A percentile compares a stretch with the other conserved stretches of the same genome.
Conservation (phyloP, 1,140 invertebrate genomes). For the Drosophila carrolli region DNA sequence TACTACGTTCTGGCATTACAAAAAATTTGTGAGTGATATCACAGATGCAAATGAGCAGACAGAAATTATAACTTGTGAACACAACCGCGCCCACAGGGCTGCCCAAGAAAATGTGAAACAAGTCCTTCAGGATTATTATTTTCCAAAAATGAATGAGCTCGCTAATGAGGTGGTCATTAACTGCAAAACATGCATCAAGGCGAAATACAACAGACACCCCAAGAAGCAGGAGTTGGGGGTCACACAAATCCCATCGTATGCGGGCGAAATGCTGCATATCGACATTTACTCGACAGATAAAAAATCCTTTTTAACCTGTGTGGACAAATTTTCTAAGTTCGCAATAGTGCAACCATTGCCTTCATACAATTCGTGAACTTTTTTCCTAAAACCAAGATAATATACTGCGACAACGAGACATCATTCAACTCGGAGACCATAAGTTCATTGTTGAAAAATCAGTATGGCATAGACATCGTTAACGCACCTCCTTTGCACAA, state of each 20-base stretch:
- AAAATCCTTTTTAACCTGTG: background rate
- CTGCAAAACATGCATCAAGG: too few relatives aligned
- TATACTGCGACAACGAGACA: background rate
- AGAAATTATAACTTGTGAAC: background rate
- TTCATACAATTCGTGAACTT: background rate
- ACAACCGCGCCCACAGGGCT: background rate
- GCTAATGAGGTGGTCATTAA: background rate
- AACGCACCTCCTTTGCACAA: background rate
- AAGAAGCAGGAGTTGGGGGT: too few relatives aligned
- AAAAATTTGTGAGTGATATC: background rate
- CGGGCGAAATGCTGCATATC: background rate
- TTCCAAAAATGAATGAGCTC: background rate
- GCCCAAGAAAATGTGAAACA: background rate
- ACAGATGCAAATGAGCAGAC: background rate
- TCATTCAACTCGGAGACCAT: background rate
- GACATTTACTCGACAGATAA: background rate
- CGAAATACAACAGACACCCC: too few relatives aligned
- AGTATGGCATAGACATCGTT: background rate
- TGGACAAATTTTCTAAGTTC: background rate
- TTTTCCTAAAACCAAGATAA: background rate
- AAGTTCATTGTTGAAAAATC: background rate
- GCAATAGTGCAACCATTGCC: background rate
- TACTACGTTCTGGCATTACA: background rate
- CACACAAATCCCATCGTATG: too few relatives aligned
- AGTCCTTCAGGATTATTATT: background rate